Evolutionary conservation across 2,888 invertebrate genomes (phyloP).

Genomic region (Cryptus viduatorius): DNA sequence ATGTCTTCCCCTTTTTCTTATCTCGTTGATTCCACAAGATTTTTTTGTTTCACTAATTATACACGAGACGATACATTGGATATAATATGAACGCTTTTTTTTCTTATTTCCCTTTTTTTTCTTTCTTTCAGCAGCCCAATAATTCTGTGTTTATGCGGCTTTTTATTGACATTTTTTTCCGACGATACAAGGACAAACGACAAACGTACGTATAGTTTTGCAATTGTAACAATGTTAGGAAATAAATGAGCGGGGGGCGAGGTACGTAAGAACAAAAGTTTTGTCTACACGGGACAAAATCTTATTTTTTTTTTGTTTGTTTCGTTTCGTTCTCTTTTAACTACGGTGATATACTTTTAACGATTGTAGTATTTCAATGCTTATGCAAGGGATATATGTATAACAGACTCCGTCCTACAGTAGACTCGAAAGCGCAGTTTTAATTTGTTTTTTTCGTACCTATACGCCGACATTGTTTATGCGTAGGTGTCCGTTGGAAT

Average conservation of each 20-base stretch:
- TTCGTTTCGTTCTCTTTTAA: conserved; percentile 5
- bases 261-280: conserved; percentile 22
- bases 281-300: conserved; percentile 59
- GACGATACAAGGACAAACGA: conserved; percentile 81
- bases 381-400: conserved; percentile 56
- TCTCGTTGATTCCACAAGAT: neutral
- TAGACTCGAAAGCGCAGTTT: conserved; percentile 57
- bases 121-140: conserved; percentile 60
- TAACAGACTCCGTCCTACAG: conserved; percentile 60
- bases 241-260: conserved; percentile 57
- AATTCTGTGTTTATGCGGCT: conserved; percentile 75
- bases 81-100: conserved; percentile 19
- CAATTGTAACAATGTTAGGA: conserved; percentile 68
- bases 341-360: conserved; percentile 60
- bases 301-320: conserved; percentile 2
- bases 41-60: neutral
- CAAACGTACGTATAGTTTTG: conserved; percentile 80
- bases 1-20: neutral
- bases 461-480: conserved; percentile 34
- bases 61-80: conserved; percentile 16
- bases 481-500: conserved; percentile 18
- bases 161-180: conserved; percentile 76
- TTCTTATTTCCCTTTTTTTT: neutral
- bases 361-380: conserved; percentile 48
- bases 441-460: conserved; percentile 26